phyloP scores from a whole-genome alignment of 2,888 invertebrate species.

The Agonopterix subpropinquella region DNA sequence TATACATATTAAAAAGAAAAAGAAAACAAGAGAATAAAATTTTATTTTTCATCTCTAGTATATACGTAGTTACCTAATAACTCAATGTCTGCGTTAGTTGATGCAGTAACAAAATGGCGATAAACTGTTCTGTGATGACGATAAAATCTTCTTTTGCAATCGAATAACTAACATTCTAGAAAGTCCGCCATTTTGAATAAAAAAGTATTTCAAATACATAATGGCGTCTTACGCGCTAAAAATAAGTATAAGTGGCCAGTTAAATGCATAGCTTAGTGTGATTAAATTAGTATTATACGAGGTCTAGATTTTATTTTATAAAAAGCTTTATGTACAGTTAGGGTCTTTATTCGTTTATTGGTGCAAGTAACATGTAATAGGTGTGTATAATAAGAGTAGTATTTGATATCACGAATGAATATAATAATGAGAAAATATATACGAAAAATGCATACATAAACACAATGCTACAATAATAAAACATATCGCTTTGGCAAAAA shows the following conservation, averaged over 20 bases:
- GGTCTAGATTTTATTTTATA: constrained; percentile 69
- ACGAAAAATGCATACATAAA: constrained; percentile 47
- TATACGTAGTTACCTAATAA: too few relatives aligned
- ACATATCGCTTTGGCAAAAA: constrained; percentile 71
- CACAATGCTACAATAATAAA: constrained; percentile 69
- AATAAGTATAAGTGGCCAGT: constrained; percentile 45
- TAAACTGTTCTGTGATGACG: constrained; percentile 58
- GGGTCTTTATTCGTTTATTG: constrained; percentile 56
- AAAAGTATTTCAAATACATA: constrained; percentile 25
- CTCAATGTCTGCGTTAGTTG: constrained; percentile 8
- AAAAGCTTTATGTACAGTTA: constrained; percentile 71
- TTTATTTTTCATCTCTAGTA: too few relatives aligned
- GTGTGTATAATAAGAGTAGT: constrained; percentile 67
- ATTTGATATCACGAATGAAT: constrained; percentile 66
- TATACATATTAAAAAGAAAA: too few relatives aligned
- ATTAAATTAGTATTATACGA: constrained; percentile 50
- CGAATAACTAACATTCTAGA: constrained; percentile 24
- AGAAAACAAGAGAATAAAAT: too few relatives aligned
- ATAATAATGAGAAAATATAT: constrained; percentile 43
- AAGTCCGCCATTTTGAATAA: constrained; percentile 45
- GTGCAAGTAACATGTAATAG: constrained; percentile 54
- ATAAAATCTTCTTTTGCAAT: constrained; percentile 41
- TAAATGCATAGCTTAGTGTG: constrained; percentile 64
- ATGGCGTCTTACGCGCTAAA: constrained; percentile 45
- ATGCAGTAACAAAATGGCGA: constrained; percentile 36